These are phyloP conservation scores for Ptiloglossa arizonensis DNA, from an alignment of 1,140 invertebrate species.

Conservation along the genomic window DNA sequence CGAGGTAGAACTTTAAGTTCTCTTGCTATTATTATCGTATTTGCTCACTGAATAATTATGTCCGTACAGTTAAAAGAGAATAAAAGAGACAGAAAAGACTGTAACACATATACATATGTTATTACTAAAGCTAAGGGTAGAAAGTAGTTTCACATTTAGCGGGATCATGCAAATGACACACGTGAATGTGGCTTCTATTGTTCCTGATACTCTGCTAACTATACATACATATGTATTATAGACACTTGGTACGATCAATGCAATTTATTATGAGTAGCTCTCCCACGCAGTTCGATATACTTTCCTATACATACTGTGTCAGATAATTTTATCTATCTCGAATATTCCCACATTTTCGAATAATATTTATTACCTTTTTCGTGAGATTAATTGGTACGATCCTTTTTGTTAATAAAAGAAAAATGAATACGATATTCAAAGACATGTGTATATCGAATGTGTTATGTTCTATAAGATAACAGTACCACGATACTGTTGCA, in stretches of 20 bases:
- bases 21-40: not conserved
- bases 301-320: not conserved
- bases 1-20: not conserved
- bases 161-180: not conserved
- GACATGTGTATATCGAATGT: too few relatives aligned
- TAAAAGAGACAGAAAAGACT: not conserved
- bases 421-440: too few relatives aligned
- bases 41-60: not conserved
- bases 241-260: conserved; percentile 18
- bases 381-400: too few relatives aligned
- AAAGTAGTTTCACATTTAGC: not conserved
- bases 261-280: not conserved
- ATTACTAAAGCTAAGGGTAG: too few relatives aligned
- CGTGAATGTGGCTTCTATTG: not conserved
- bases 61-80: not conserved
- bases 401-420: too few relatives aligned
- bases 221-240: not conserved
- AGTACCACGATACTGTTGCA: too few relatives aligned
- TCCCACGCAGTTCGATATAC: not conserved
- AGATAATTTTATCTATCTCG: not conserved
- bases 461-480: too few relatives aligned
- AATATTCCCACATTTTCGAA: not conserved
- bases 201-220: conserved; percentile 10
- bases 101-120: not conserved
- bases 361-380: too few relatives aligned